Conservation (phyloP, 2,888 invertebrate genomes). For the Cremastinae sp. region DNA sequence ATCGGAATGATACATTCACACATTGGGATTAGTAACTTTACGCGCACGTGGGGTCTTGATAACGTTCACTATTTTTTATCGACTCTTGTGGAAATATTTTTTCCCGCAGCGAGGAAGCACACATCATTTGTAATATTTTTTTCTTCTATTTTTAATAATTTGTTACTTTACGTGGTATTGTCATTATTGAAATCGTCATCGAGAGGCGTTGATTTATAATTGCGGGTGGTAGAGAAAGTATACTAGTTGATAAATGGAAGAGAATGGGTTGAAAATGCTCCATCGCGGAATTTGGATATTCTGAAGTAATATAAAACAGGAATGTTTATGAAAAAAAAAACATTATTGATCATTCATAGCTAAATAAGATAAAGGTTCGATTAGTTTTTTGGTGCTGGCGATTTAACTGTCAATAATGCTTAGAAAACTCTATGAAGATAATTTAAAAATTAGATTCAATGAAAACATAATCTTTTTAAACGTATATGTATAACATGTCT, state of each 20-base stretch:
- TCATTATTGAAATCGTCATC: constrained; percentile 26
- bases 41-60: constrained; percentile 44
- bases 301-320: too few relatives aligned
- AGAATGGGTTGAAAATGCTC: too few relatives aligned
- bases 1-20: too few relatives aligned
- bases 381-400: too few relatives aligned
- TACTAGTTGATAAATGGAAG: background rate
- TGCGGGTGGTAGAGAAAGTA: constrained; percentile 22
- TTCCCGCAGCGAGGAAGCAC: constrained; percentile 34
- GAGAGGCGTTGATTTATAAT: constrained; percentile 22
- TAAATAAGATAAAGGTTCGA: too few relatives aligned
- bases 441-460: background rate
- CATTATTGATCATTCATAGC: too few relatives aligned
- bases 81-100: constrained; percentile 32
- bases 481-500: background rate
- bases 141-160: constrained; percentile 1
- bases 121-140: constrained; percentile 35
- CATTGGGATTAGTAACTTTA: too few relatives aligned
- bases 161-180: constrained; percentile 11
- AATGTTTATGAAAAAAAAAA: too few relatives aligned
- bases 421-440: too few relatives aligned
- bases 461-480: too few relatives aligned
- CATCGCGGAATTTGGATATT: too few relatives aligned
- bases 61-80: constrained; percentile 48
- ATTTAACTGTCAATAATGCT: too few relatives aligned